Conservation (phyloP, 2,888 invertebrate genomes). For the Palloptera scutellata region DNA sequence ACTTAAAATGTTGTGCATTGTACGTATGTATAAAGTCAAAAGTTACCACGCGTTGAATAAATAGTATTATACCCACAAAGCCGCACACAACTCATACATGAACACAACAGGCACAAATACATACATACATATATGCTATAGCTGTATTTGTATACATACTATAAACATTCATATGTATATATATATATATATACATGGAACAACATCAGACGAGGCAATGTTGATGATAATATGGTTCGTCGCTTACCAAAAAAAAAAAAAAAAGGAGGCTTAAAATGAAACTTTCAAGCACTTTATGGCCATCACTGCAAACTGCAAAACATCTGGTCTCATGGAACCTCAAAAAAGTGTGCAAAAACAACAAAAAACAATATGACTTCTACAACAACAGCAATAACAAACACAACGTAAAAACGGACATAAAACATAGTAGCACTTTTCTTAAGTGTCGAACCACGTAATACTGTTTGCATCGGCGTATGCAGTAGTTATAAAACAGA, state of each 20-base stretch:
- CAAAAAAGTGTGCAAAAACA: slow-evolving; percentile 17
- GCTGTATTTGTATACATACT: no score
- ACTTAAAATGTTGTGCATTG: no score
- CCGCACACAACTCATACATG: slow-evolving; percentile 1
- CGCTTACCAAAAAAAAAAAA: slow-evolving; percentile 33
- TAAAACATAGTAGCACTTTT: slow-evolving; percentile 17
- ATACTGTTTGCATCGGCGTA: not conserved
- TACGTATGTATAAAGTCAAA: no score
- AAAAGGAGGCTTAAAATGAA: slow-evolving; percentile 58
- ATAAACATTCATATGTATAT: no score
- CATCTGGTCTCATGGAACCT: slow-evolving; percentile 31
- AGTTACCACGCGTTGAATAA: not conserved
- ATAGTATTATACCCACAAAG: no score
- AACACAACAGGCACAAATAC: no score
- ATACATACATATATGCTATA: no score
- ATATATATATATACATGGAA: no score
- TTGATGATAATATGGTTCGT: slow-evolving; percentile 48
- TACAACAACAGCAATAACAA: slow-evolving; percentile 16
- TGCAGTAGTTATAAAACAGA: not conserved
- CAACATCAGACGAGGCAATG: not conserved
- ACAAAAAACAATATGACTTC: slow-evolving; percentile 2
- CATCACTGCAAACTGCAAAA: slow-evolving; percentile 51
- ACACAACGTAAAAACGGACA: slow-evolving; percentile 16
- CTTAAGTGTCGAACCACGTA: not conserved
- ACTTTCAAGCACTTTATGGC: slow-evolving; percentile 58